Evolutionary conservation across 1,140 invertebrate genomes (phyloP).

Genomic region (Ceratina japonica): DNA sequence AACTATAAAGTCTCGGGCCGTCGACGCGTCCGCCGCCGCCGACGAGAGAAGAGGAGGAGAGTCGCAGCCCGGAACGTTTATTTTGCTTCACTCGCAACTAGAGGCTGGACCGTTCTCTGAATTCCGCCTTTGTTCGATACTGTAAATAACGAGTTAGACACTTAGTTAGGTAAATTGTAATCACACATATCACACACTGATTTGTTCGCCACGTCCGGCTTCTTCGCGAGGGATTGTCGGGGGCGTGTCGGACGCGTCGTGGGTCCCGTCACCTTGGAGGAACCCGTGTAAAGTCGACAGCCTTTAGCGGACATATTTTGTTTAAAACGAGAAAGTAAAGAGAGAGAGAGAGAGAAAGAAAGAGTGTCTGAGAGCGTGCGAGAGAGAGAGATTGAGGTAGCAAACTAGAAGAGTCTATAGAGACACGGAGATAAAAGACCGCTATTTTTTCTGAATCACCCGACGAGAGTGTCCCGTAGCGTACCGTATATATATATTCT

Average conservation of each 20-base stretch:
- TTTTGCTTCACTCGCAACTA: too few species aligned
- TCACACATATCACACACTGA: conserved; percentile 21
- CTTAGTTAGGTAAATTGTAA: conserved; percentile 20
- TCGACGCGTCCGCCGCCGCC: too few species aligned
- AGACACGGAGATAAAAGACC: neutral
- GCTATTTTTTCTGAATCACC: conserved; percentile 36
- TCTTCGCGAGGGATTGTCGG: neutral
- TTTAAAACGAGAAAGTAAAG: conserved; percentile 36
- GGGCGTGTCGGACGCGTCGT: conserved; percentile 23
- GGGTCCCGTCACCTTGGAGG: neutral
- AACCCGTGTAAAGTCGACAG: conserved; percentile 32
- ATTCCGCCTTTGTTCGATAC: neutral
- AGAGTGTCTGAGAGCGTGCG: neutral
- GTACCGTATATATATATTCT: conserved; percentile 13
- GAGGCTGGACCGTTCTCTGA: neutral
- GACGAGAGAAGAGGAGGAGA: too few species aligned
- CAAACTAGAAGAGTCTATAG: conserved; percentile 14
- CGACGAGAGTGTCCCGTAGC: neutral
- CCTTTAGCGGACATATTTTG: conserved; percentile 44
- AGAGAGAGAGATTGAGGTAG: conserved; percentile 1
- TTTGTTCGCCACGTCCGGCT: neutral
- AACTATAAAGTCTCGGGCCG: neutral
- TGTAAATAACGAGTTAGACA: conserved; percentile 25
- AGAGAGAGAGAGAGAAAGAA: neutral
- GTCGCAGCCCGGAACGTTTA: too few species aligned